These are phyloP conservation scores for Sphinx pinastri DNA, from an alignment of 2,888 invertebrate genomes.

Conservation along the genomic window DNA sequence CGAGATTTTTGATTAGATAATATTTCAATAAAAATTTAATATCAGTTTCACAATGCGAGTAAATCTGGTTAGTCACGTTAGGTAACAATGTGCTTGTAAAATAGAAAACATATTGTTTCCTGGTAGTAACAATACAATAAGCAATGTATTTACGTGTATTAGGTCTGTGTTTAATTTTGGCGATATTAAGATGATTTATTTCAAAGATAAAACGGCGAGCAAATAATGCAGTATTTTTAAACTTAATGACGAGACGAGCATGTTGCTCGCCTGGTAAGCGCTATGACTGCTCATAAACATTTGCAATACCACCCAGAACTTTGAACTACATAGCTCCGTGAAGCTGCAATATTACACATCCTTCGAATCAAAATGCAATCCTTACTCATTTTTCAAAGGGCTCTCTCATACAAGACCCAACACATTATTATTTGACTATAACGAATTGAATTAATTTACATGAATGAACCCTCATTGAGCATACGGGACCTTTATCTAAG, in stretches of 20 bases:
- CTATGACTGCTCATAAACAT: too few relatives aligned
- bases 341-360: too few relatives aligned
- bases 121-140: not conserved
- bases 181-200: not conserved
- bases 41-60: constrained; percentile 1
- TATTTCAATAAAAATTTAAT: constrained; percentile 15
- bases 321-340: too few relatives aligned
- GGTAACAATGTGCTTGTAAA: constrained; percentile 1
- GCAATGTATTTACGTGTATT: not conserved
- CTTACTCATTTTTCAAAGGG: too few relatives aligned
- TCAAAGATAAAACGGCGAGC: not conserved
- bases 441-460: not conserved
- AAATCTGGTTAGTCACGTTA: constrained; percentile 14
- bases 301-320: too few relatives aligned
- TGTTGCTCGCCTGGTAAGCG: too few relatives aligned
- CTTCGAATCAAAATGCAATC: too few relatives aligned
- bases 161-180: not conserved
- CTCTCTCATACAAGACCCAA: too few relatives aligned
- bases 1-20: constrained; percentile 13
- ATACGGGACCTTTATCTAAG: not conserved
- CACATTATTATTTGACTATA: not conserved
- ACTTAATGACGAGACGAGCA: too few relatives aligned
- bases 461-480: not conserved
- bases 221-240: too few relatives aligned
- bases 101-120: not conserved